phyloP scores from a whole-genome alignment of 2,113 vertebrate species.

The Rhinoderma darwinii region DNA sequence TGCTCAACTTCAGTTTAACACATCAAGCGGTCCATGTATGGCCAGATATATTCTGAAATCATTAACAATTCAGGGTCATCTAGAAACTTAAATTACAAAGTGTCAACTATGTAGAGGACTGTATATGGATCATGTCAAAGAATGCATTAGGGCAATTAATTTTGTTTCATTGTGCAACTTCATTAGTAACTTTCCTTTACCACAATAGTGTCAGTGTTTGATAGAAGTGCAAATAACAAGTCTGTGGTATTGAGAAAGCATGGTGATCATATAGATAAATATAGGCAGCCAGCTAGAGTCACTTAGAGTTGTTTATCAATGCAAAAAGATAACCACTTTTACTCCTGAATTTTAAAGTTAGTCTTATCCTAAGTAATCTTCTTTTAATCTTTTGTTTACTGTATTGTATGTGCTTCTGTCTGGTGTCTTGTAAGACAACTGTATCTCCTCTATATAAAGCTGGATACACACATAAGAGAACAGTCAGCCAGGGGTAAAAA shows the following conservation, averaged over 20 bases:
- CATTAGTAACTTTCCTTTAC: neutral
- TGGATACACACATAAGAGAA: too few relatives aligned
- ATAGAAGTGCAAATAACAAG: neutral
- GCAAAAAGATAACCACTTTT: neutral
- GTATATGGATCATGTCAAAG: neutral
- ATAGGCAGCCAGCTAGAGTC: neutral
- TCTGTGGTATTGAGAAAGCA: neutral
- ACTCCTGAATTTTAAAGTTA: neutral
- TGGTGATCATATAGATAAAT: neutral
- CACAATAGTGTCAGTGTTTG: neutral
- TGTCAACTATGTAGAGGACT: too few relatives aligned
- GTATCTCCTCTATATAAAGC: neutral
- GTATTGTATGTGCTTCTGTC: neutral
- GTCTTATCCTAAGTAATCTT: neutral
- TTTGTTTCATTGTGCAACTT: neutral
- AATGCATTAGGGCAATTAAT: neutral
- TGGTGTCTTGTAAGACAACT: neutral
- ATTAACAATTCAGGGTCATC: too few relatives aligned
- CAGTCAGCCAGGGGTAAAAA: too few relatives aligned
- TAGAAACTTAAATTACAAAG: neutral
- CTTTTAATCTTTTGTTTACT: neutral
- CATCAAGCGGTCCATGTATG: too few relatives aligned
- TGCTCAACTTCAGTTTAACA: too few relatives aligned
- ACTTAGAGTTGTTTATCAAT: neutral
- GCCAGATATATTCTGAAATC: too few relatives aligned